phyloP scores from a whole-genome alignment of 2,888 invertebrate species.

The Bhutanitis thaidina region DNA sequence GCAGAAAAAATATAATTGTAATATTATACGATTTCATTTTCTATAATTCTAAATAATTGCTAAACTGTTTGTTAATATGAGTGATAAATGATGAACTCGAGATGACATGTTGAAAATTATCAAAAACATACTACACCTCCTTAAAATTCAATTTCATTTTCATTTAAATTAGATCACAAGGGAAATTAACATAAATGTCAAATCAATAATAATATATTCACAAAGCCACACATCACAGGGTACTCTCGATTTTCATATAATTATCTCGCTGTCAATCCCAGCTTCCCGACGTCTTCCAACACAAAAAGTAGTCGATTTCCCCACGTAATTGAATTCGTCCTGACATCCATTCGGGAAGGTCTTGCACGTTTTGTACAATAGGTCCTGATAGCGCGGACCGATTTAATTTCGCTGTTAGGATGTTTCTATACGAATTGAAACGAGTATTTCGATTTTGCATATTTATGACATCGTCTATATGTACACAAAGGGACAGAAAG shows the following conservation, averaged over 20 bases:
- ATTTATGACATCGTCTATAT: not conserved
- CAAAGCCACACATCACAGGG: not conserved
- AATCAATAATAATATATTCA: not conserved
- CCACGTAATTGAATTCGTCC: constrained; percentile 3
- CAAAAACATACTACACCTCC: too few species aligned
- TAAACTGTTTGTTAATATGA: too few species aligned
- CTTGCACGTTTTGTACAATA: not conserved
- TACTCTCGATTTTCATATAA: not conserved
- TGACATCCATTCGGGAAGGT: not conserved
- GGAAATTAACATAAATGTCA: not conserved
- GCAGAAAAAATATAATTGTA: too few species aligned
- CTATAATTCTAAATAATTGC: too few species aligned
- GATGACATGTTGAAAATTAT: too few species aligned
- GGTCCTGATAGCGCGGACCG: not conserved
- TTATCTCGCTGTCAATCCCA: constrained; percentile 5
- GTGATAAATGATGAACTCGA: too few species aligned
- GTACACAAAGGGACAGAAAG: too few species aligned
- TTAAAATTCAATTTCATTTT: too few species aligned
- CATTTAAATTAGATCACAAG: not conserved
- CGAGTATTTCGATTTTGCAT: not conserved
- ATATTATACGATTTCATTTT: too few species aligned
- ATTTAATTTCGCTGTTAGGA: not conserved
- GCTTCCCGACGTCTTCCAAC: not conserved
- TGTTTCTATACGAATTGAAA: not conserved
- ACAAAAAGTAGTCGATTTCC: constrained; percentile 1